These are phyloP conservation scores for Gymnarchus niloticus DNA, from an alignment of 2,113 vertebrate species.

Conservation along the genomic window DNA sequence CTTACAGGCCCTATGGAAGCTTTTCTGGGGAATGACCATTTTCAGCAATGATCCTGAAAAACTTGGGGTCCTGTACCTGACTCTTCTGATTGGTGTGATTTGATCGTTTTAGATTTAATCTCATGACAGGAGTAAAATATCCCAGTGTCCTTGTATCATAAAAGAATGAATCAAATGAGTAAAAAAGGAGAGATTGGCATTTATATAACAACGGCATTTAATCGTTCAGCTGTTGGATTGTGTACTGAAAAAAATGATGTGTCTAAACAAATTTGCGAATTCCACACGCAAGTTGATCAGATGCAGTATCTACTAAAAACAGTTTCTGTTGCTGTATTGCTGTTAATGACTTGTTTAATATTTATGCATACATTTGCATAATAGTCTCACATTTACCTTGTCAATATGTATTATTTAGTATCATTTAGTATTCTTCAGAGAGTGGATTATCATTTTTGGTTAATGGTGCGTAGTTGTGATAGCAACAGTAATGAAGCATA, in stretches of 20 bases:
- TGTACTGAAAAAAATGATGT: not conserved
- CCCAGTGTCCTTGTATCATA: not conserved
- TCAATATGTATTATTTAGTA: slow-evolving; percentile 5
- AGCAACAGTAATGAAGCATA: slow-evolving; percentile 4
- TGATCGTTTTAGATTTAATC: not conserved
- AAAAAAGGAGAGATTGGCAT: not conserved
- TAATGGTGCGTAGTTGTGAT: slow-evolving; percentile 14
- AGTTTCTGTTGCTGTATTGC: not conserved
- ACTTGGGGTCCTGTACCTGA: not conserved
- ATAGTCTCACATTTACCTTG: slow-evolving; percentile 10
- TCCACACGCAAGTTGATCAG: not conserved
- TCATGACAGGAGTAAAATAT: not conserved
- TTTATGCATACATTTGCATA: slow-evolving; percentile 8
- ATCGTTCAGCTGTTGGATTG: too few relatives aligned
- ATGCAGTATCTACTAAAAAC: not conserved
- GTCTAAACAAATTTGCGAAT: not conserved
- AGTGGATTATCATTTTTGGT: not conserved
- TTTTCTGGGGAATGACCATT: not conserved
- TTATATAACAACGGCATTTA: not conserved
- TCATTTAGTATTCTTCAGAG: slow-evolving; percentile 8
- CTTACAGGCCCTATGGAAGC: not conserved
- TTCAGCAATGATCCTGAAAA: not conserved
- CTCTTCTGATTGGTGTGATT: not conserved
- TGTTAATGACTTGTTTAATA: slow-evolving; percentile 15
- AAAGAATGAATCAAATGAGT: not conserved